phyloP scores from a whole-genome alignment of 2,113 vertebrate species.

The Brachypteracias leptosomus region DNA sequence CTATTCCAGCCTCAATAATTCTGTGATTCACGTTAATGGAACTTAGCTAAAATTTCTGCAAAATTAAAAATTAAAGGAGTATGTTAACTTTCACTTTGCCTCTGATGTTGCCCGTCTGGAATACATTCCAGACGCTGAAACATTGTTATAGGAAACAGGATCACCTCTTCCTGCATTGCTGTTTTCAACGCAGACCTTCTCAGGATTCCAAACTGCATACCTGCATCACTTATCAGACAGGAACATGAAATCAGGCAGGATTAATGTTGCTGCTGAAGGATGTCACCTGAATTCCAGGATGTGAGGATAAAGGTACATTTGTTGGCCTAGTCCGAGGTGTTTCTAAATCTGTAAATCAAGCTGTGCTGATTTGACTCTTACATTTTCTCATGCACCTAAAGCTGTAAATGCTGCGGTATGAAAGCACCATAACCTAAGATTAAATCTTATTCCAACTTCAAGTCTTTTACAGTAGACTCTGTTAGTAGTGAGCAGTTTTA shows the following conservation, averaged over 20 bases:
- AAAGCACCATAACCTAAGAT: neutral
- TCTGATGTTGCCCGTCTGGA: neutral
- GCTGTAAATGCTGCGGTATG: neutral
- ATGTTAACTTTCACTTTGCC: neutral
- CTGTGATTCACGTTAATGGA: conserved; percentile 21
- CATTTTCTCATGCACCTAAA: neutral
- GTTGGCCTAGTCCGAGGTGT: neutral
- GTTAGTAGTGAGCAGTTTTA: neutral
- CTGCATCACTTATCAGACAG: neutral
- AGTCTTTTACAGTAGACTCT: neutral
- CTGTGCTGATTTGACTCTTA: neutral
- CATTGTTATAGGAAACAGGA: rapidly evolving
- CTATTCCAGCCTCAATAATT: too few species aligned
- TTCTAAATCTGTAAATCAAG: neutral
- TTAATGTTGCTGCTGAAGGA: neutral
- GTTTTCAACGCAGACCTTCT: neutral
- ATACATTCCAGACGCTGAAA: rapidly evolving
- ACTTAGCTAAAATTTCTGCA: neutral
- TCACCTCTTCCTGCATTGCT: rapidly evolving
- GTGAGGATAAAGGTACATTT: neutral
- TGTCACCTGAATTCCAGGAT: neutral
- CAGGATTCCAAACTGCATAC: neutral
- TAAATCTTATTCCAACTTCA: neutral
- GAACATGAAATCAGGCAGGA: neutral
- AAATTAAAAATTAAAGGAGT: neutral